Percentiles rank a stretch among this genome's conserved stretches.
Conservation (phyloP, 2,888 invertebrate species). For the Hanleya hanleyi region DNA sequence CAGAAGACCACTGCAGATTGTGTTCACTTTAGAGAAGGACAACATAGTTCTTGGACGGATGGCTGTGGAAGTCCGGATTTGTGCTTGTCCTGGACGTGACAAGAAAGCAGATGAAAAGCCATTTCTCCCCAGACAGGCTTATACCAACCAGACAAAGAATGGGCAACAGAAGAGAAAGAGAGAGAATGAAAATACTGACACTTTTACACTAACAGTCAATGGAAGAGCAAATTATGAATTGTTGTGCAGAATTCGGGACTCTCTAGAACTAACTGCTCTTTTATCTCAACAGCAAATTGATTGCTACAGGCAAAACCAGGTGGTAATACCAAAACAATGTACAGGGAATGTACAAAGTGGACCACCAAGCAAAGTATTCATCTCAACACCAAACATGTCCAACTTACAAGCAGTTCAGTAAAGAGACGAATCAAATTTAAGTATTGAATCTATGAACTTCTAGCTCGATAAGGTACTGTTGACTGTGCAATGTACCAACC, state of each 20-base stretch:
- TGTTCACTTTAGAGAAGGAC: constrained; percentile 68
- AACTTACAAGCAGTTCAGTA: neutral
- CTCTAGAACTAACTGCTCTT: constrained; percentile 64
- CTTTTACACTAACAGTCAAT: constrained; percentile 55
- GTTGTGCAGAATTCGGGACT: constrained; percentile 66
- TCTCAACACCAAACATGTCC: neutral
- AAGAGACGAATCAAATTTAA: too few species aligned
- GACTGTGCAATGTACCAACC: too few species aligned
- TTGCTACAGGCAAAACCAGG: constrained; percentile 43
- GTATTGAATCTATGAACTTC: too few species aligned
- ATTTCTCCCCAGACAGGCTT: constrained; percentile 32
- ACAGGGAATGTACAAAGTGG: neutral
- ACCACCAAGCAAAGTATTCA: neutral
- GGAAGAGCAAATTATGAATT: constrained; percentile 71
- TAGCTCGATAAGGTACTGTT: too few species aligned
- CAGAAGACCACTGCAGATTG: constrained; percentile 79
- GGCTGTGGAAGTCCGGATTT: constrained; percentile 82
- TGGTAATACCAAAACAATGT: neutral
- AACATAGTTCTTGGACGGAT: constrained; percentile 80
- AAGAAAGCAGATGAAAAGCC: constrained; percentile 79
- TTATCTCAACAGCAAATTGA: constrained; percentile 61
- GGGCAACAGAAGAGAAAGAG: neutral
- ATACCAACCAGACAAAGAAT: neutral
- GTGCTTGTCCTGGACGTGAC: constrained; percentile 86
- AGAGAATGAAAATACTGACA: neutral